These are phyloP conservation scores for Petrophora chlorosata DNA, from an alignment of 2,888 invertebrate genomes.

Conservation along the genomic window DNA sequence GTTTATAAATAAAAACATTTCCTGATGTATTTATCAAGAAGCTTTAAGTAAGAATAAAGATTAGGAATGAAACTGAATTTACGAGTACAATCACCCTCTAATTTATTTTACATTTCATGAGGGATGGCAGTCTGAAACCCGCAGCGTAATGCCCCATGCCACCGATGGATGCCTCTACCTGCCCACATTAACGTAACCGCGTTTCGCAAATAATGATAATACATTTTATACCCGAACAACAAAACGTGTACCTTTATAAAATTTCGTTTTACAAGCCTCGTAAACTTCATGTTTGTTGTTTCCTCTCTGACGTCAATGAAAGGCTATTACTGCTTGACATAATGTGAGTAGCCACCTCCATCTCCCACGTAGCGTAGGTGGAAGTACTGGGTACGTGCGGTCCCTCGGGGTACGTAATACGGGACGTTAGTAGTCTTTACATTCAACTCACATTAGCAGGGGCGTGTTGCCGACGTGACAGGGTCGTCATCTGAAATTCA, in stretches of 20 bases:
- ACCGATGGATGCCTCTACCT: slow-evolving; percentile 25
- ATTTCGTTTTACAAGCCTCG: slow-evolving; percentile 19
- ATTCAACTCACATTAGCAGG: slow-evolving; percentile 69
- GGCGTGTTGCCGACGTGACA: slow-evolving; percentile 52
- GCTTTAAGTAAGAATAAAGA: slow-evolving; percentile 11
- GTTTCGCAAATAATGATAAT: slow-evolving; percentile 24
- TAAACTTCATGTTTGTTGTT: slow-evolving; percentile 15
- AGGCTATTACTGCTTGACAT: slow-evolving; percentile 17
- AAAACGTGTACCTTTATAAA: slow-evolving; percentile 19
- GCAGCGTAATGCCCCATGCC: slow-evolving; percentile 24
- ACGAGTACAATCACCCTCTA: slow-evolving; percentile 17
- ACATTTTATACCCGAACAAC: slow-evolving; percentile 15
- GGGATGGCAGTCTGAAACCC: slow-evolving; percentile 20
- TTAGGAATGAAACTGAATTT: slow-evolving; percentile 15
- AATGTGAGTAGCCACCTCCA: slow-evolving; percentile 18
- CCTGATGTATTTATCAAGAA: not conserved
- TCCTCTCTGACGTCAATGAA: slow-evolving; percentile 20
- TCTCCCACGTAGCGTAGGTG: slow-evolving; percentile 27
- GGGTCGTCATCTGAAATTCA: slow-evolving; percentile 36
- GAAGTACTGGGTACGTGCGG: slow-evolving; percentile 36
- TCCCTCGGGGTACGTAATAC: slow-evolving; percentile 63
- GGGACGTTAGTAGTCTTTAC: slow-evolving; percentile 64
- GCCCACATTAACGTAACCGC: slow-evolving; percentile 29
- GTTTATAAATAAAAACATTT: not conserved
- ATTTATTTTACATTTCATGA: slow-evolving; percentile 27